Base-by-base conservation (phyloP, 2,888 invertebrate genomes). In the Apodemia hepburni region DNA sequence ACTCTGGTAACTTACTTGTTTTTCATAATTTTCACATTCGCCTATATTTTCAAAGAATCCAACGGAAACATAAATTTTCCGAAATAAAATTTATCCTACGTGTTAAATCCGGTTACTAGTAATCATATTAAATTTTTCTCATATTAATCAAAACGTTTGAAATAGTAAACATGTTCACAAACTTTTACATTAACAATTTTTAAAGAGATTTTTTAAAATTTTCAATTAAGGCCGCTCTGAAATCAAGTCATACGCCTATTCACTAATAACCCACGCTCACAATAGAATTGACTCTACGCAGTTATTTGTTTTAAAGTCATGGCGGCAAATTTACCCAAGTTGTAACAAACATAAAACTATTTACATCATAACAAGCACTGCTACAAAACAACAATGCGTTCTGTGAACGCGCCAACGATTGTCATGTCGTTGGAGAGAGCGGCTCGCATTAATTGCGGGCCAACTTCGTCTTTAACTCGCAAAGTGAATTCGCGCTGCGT, bases 341-440 rank as follows among this genome's bases (percentile, higher is more conserved):
- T 17, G 15, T 47, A 47, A 12, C 38, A 38, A 4, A 38, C 47
- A 47, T 45, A 45, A 45, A 47, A 58, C 47, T 49, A 58, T 54
- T 18, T 27, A 42, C 45, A 62, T 54, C 22, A 47, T 47, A n/a
- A 61, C n/a, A 29, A 27, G 57, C 57, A 15, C n/a, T 57, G 81
- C 81, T 88, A 90, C 82, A 88, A 81, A 68, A 88, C 87, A 60
- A 87, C 89, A 59, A 83, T 80, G 58, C 82, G 84, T 72, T 91
- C 90, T 12, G 89, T 90, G 69, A 91, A 89, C 57, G 88, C 90
- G 38, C 89, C 89, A 17, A 89, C 72, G 65, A 91, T 75, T 58
- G 77, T 82, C 82, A 91, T 84, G 72, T 91, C 90, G 42, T 74
- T 72, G 54, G 83, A 77, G 35, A 90, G 81, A 17, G 87, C 85